Conservation (phyloP, 2,888 invertebrate species). For the Acronicta aceris region DNA sequence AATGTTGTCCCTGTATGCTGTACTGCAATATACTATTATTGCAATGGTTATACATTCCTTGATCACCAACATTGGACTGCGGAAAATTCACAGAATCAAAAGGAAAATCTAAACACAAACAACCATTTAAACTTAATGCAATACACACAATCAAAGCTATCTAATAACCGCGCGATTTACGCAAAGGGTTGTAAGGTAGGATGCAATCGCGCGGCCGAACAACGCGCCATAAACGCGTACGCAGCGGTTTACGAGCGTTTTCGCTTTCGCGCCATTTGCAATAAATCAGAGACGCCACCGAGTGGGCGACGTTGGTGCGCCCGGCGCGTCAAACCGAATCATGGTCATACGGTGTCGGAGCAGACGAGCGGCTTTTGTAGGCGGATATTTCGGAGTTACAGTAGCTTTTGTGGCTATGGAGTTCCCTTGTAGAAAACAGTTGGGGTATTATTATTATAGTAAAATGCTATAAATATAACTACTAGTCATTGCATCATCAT, state of each 20-base stretch:
- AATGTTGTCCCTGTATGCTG: too few relatives aligned
- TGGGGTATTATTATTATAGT: too few relatives aligned
- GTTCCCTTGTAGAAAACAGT: background rate
- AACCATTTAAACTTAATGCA: constrained; percentile 44
- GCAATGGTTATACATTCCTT: background rate
- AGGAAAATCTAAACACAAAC: constrained; percentile 11
- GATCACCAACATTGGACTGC: background rate
- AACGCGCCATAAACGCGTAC: constrained; percentile 81
- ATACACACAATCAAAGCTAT: constrained; percentile 68
- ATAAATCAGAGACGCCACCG: constrained; percentile 83
- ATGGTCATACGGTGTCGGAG: constrained; percentile 63
- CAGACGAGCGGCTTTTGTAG: constrained; percentile 61
- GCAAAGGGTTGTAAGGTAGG: constrained; percentile 71
- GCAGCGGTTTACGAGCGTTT: constrained; percentile 85
- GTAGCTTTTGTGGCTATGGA: background rate
- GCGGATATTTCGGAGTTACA: background rate
- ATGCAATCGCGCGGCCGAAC: constrained; percentile 79
- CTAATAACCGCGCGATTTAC: constrained; percentile 70
- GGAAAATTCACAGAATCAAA: background rate
- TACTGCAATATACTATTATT: too few relatives aligned
- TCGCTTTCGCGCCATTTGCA: constrained; percentile 88
- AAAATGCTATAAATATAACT: too few relatives aligned
- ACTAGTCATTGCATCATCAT: too few relatives aligned
- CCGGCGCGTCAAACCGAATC: constrained; percentile 71
- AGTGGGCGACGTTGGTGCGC: constrained; percentile 79